A percentile compares a stretch with the other conserved stretches of the same genome.
These are phyloP conservation scores for Gypaetus barbatus DNA, from an alignment of 2,797 vertebrate species.

Conservation along the genomic window DNA sequence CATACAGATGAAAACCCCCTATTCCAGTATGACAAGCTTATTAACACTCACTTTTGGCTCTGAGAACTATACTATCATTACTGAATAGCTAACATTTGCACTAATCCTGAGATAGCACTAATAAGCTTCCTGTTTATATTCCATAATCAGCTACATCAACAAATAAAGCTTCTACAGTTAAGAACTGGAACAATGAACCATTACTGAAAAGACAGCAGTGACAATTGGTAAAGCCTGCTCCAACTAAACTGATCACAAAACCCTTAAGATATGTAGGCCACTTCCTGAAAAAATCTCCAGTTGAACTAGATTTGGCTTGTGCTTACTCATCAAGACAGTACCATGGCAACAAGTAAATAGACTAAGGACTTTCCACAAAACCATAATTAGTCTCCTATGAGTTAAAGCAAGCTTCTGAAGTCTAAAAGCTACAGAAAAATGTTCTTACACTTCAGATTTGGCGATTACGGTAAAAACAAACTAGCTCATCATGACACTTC, in stretches of 20 bases:
- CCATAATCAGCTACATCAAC: neutral
- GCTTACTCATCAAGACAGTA: neutral
- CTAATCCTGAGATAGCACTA: neutral
- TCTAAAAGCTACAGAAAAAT: conserved; percentile 5
- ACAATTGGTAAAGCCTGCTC: neutral
- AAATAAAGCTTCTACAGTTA: neutral
- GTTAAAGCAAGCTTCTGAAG: neutral
- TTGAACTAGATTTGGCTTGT: neutral
- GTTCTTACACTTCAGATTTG: conserved; percentile 2
- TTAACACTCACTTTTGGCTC: neutral
- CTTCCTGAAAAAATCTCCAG: neutral
- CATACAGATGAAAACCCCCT: neutral
- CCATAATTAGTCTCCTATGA: neutral
- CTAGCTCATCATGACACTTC: neutral
- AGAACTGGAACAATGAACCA: neutral
- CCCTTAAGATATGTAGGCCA: neutral
- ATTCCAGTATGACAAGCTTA: neutral
- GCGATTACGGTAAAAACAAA: neutral
- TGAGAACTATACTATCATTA: neutral
- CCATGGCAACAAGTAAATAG: conserved; percentile 38
- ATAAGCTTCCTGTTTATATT: neutral
- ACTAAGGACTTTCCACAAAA: conserved; percentile 17
- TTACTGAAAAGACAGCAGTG: neutral
- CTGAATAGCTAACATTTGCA: neutral
- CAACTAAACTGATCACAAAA: conserved; percentile 5